Percentiles rank a stretch among this genome's conserved stretches.
phyloP scores from a whole-genome alignment of 2,888 invertebrate species.

The Helleia helle region DNA sequence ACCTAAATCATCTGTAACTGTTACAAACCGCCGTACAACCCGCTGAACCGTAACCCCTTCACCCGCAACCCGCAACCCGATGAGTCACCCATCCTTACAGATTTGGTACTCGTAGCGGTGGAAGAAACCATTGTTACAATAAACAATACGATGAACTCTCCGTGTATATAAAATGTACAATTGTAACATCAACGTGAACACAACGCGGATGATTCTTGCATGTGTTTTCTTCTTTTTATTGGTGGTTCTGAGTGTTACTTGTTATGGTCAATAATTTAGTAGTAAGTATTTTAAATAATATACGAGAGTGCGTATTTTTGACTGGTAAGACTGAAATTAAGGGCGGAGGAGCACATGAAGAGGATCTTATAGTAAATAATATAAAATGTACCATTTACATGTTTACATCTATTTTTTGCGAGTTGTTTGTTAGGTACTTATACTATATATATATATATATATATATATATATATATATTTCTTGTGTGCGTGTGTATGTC shows the following conservation, averaged over 20 bases:
- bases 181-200: background rate
- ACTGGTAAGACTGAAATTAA: too few relatives aligned
- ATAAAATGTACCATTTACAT: too few relatives aligned
- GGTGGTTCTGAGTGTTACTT: background rate
- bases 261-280: conserved; percentile 1
- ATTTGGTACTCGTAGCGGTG: conserved; percentile 45
- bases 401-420: too few relatives aligned
- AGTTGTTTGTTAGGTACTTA: too few relatives aligned
- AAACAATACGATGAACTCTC: conserved; percentile 8
- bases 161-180: background rate
- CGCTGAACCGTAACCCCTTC: conserved; percentile 49
- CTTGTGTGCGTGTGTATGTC: too few relatives aligned
- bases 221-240: background rate
- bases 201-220: background rate
- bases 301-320: too few relatives aligned
- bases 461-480: too few relatives aligned
- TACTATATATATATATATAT: too few relatives aligned
- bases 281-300: too few relatives aligned
- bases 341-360: background rate
- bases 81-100: conserved; percentile 59
- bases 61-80: conserved; percentile 39
- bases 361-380: too few relatives aligned
- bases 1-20: too few relatives aligned
- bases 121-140: conserved; percentile 51
- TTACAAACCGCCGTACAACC: background rate